Base-by-base conservation (phyloP, 2,797 vertebrate genomes). In the Trachurus trachurus region DNA sequence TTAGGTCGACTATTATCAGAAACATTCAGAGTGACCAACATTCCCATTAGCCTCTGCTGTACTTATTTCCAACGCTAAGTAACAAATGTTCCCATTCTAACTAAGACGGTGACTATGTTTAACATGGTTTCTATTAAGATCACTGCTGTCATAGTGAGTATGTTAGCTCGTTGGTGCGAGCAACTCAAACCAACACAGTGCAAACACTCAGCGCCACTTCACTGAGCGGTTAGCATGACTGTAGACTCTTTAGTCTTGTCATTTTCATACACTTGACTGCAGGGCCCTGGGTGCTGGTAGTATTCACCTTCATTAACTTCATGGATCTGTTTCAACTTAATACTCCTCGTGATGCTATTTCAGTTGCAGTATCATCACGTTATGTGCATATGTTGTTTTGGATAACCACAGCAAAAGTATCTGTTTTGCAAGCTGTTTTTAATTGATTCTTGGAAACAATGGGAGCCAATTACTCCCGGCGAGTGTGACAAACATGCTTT, bases 371-470 rank as follows among this genome's bases (percentile, higher is more conserved):
- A 19, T 42, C 11, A 31, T 2, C 60, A 53, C 16, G 0, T 50
- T 50, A 10, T 50, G 9, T 22, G 11, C n/a, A 50, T 45, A 37
- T 15, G 16, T 37, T 61, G 9, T 17, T 61, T 22, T 45, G 26
- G 42, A 49, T 49, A 15, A 58, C 12, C 9, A 49, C 9, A 17
- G 7, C 37, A 19, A 31, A 50, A 54, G 10, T 39, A 12, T 64
- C 0, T 47, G 7, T 64, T 56, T 16, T 61, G 40, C 7, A n/a
- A 57, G 37, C n/a, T 29, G 17, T 16, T 57, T 61, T 31, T 11
- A 34, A 64, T 49, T 37, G 26, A 59, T 59, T 39, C 49, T 61
- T 57, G 22, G 13, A 62, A 45, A 76, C 61, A 70, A 56, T 76
- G 5, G 22, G 2, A n/a, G 57, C 19, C 22, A 57, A 10, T 26